A percentile compares a stretch with the other conserved stretches of the same genome.
Evolutionary conservation across 2,113 vertebrate genomes (phyloP).

Genomic region (Microcebus lehilahytsara): DNA sequence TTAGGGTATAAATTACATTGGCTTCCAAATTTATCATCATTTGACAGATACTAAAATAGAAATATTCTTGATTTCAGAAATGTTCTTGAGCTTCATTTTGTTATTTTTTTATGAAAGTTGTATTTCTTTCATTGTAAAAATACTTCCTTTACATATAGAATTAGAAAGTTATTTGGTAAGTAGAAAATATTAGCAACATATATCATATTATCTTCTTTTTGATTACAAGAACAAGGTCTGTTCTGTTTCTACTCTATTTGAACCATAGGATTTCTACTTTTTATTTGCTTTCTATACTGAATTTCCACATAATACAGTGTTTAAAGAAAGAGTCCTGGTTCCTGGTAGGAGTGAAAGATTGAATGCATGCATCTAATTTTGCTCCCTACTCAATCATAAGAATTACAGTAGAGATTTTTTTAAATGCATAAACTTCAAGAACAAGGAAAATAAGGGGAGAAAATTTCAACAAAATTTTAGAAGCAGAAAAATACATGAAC

Average conservation of each 20-base stretch:
- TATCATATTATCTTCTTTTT: not conserved
- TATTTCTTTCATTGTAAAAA: conserved; percentile 31
- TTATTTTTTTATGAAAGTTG: not conserved
- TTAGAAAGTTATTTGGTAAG: not conserved
- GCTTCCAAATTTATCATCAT: conserved; percentile 51
- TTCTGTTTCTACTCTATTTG: not conserved
- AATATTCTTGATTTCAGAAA: conserved; percentile 41
- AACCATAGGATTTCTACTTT: not conserved
- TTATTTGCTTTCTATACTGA: not conserved
- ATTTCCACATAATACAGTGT: not conserved
- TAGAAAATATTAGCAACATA: not conserved
- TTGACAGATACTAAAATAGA: conserved; percentile 46
- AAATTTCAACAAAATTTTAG: not conserved
- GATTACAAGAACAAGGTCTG: not conserved
- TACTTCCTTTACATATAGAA: not conserved
- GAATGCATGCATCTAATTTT: not conserved
- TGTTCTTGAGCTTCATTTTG: not conserved
- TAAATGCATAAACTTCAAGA: not conserved
- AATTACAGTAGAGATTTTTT: not conserved
- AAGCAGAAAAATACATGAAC: not conserved
- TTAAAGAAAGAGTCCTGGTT: not conserved
- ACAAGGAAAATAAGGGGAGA: not conserved
- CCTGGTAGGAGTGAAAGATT: not conserved
- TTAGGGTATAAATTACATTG: conserved; percentile 31
- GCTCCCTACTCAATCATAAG: not conserved